Conservation (phyloP, 2,888 invertebrate species). For the Thecophora atra region DNA sequence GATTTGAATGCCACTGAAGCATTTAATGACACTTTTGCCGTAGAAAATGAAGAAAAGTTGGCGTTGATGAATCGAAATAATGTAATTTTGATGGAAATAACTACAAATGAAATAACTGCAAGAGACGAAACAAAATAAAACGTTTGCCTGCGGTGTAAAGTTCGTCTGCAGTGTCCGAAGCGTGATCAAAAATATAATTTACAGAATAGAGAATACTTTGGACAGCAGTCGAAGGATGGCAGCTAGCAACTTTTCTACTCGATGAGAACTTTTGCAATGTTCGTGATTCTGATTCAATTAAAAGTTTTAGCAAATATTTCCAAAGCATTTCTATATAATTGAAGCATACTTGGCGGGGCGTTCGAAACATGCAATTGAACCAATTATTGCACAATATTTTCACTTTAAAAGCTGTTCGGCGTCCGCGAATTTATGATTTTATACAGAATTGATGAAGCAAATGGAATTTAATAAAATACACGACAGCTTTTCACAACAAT, state of each 20-base stretch:
- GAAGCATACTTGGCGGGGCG: not conserved
- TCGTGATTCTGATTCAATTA: constrained; percentile 34
- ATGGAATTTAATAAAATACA: too few species aligned
- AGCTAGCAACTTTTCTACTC: not conserved
- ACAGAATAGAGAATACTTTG: too few species aligned
- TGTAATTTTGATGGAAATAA: too few species aligned
- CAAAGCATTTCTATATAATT: not conserved
- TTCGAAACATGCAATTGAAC: constrained; percentile 16
- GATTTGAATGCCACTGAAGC: not conserved
- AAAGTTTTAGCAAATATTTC: constrained; percentile 21
- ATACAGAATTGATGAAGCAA: too few species aligned
- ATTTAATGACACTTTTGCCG: not conserved
- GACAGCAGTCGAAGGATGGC: not conserved
- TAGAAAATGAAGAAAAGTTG: not conserved
- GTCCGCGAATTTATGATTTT: too few species aligned
- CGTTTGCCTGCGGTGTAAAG: constrained; percentile 14
- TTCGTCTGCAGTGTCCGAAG: constrained; percentile 15
- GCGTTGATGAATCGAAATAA: not conserved
- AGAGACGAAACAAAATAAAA: not conserved
- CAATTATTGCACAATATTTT: constrained; percentile 12
- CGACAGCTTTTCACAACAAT: too few species aligned
- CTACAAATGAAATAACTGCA: not conserved
- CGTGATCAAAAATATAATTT: constrained; percentile 22
- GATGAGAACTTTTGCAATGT: constrained; percentile 27
- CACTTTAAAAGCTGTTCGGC: not conserved